Percentiles rank a stretch among this genome's conserved stretches.
Conservation (phyloP, 1,140 invertebrate genomes). For the Aradophagus sp. region DNA sequence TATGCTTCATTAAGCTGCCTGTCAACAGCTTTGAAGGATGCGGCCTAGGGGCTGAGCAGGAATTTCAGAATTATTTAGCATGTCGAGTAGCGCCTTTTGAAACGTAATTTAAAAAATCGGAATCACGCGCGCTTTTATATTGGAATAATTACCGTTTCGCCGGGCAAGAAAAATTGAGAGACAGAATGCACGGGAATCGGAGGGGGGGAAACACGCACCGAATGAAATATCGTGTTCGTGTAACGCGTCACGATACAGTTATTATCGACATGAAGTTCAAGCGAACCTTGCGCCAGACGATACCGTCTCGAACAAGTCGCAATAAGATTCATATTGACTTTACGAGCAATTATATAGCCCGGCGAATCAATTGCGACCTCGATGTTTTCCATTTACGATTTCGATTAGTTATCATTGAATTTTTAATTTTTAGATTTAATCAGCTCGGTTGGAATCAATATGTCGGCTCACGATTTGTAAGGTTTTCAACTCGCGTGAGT, state of each 20-base stretch:
- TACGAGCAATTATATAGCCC: conserved; percentile 10
- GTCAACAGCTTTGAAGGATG: conserved; percentile 53
- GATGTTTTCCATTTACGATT: no score
- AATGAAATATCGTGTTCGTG: conserved; percentile 63
- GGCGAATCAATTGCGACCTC: no score
- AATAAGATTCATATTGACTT: conserved; percentile 10
- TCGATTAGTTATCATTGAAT: no score
- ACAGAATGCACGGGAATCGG: no score
- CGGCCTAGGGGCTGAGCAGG: conserved; percentile 15
- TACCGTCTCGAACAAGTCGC: conserved; percentile 37
- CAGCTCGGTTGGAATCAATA: no score
- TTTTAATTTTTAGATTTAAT: no score
- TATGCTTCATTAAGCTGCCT: conserved; percentile 54
- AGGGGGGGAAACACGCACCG: no score
- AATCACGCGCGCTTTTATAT: conserved; percentile 65
- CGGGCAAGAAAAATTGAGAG: no score
- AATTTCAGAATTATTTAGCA: conserved; percentile 63
- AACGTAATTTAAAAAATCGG: conserved; percentile 55
- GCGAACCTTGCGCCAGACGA: conserved; percentile 39
- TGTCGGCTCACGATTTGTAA: no score
- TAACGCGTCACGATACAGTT: conserved; percentile 70
- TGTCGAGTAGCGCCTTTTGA: conserved; percentile 61
- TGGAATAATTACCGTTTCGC: no score
- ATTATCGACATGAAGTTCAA: conserved; percentile 72
- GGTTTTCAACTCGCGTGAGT: no score